Base-by-base conservation (phyloP, 2,888 invertebrate genomes). In the Argynnis bischoffii region DNA sequence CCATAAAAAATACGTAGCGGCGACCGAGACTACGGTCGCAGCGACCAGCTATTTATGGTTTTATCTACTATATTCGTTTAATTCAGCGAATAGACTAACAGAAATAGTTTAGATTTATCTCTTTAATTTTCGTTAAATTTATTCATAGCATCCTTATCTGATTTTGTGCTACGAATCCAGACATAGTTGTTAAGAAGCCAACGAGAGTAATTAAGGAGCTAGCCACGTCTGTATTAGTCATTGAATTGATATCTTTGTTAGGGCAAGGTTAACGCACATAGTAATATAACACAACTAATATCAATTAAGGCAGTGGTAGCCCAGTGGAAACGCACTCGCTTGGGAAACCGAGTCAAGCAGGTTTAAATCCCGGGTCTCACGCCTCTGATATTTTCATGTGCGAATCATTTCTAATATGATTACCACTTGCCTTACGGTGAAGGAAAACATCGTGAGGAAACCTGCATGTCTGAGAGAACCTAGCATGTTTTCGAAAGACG, bases 151-250 rank as follows among this genome's bases (percentile, higher is more conserved):
- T 60, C 5, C 21, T 68, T 68, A 71, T 73, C 69, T 68, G 66
- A 71, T 74, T 73, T 64, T 59, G 61, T 72, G 69, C 66, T 68
- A 70, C 72, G 69, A 55, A 72, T 64, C 69, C 61, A 63, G 67
- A 69, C 72, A 73, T 73, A 75, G 73, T 75, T 76, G 73, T 70
- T 71, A 69, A 64, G 66, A 54, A 69, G 71, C 71, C 74, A 69
- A 67, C 70, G 56, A 59, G 63, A 66, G 63, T 72, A 73, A 75
- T 76, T 74, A 68, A 66, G 71, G 51, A 48, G 61, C 63, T 73
- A 64, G 59, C 57, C 35, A 57, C 54, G 57, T 48, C 57, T 63
- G 31, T 55, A 13, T 47, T 63, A 55, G 31, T 64, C 48, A 55
- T 46, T 46, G 26, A 64, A n/a, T 60, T 64, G 18, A 56, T 46